Conservation (phyloP, 2,113 vertebrate species). For the Urocitellus parryii region DNA sequence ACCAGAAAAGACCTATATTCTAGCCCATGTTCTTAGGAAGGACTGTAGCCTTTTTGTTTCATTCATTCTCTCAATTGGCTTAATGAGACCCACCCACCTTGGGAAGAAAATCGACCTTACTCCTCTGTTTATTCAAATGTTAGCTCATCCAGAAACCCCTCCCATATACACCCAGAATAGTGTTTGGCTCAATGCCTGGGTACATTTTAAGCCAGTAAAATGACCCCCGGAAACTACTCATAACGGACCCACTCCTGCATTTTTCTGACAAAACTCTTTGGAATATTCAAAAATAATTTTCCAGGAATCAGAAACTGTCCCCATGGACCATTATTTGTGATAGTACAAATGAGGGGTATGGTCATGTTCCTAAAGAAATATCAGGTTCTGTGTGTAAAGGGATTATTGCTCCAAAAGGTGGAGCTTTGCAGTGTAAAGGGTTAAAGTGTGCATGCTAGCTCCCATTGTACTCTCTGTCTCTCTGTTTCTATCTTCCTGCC, state of each 20-base stretch:
- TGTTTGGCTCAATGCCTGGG: neutral
- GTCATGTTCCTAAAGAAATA: neutral
- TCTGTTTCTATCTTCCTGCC: neutral
- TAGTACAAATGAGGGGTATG: neutral
- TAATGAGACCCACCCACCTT: neutral
- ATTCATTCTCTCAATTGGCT: neutral
- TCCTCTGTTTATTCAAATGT: neutral
- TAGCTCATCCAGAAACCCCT: neutral
- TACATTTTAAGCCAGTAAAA: neutral
- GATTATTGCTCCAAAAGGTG: neutral
- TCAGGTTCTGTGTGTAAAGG: neutral
- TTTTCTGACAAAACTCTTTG: neutral
- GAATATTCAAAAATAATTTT: neutral
- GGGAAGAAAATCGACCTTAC: neutral
- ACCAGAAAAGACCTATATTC: neutral
- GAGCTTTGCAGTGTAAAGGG: neutral
- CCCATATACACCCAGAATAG: neutral
- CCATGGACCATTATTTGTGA: neutral
- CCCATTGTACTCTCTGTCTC: neutral
- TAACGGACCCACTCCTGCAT: rapidly evolving
- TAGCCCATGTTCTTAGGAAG: neutral
- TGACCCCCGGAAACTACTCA: neutral
- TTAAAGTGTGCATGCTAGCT: neutral
- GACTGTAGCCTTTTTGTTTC: neutral
- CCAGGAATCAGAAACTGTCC: neutral